phyloP scores from a whole-genome alignment of 2,113 vertebrate genomes.

The Podarcis muralis region DNA sequence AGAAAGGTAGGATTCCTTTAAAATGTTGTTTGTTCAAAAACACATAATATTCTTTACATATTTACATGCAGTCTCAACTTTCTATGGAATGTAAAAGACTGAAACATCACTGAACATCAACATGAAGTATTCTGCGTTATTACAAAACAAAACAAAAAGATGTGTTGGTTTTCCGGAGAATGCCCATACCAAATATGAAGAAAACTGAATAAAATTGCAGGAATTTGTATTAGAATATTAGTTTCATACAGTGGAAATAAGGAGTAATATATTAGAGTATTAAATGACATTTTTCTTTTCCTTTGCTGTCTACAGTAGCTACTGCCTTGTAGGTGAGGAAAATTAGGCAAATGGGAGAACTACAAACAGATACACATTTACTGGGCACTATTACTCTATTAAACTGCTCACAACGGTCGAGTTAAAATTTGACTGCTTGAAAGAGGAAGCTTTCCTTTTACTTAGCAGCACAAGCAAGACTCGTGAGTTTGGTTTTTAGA shows the following conservation, averaged over 20 bases:
- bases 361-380: not conserved
- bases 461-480: constrained; percentile 2
- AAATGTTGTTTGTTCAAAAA: not conserved
- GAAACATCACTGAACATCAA: not conserved
- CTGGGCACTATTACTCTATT: accelerated
- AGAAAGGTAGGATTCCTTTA: constrained; percentile 7
- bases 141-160: not conserved
- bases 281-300: constrained; percentile 15
- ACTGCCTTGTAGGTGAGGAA: constrained; percentile 8
- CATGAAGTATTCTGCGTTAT: not conserved
- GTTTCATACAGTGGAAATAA: not conserved
- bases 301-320: not conserved
- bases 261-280: not conserved
- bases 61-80: constrained; percentile 39
- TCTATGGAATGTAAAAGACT: not conserved
- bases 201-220: not conserved
- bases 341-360: constrained; percentile 3
- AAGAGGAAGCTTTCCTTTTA: not conserved
- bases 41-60: constrained; percentile 18
- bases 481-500: not conserved
- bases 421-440: not conserved
- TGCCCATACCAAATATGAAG: not conserved
- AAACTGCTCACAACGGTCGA: not conserved
- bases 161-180: not conserved
- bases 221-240: not conserved